Evolutionary conservation across 2,797 vertebrate genomes (phyloP), one percentile per base, ranked within the genome.

Genomic region (Sebastiscus albofasciatus): DNA sequence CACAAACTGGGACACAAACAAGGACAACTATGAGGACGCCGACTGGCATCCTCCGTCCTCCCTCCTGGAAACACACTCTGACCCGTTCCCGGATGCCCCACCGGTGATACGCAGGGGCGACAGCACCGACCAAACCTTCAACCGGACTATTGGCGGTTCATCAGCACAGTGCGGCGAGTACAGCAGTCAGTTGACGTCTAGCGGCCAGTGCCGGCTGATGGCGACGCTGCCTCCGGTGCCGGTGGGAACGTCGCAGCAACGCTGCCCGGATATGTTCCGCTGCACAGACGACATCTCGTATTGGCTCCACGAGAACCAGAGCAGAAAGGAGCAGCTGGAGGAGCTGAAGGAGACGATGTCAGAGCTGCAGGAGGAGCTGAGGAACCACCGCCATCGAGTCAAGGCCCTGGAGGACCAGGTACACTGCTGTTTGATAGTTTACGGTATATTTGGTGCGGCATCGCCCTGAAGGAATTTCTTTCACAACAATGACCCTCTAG

Each of bases 181-280:
- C 80, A 90, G 87, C 81, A 80, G 90, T 83, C 85, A 85, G 24
- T 24, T 87, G 66, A 88, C 18, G 0, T 52, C 89, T 1, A 52
- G 58, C 0, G 90, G 90, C 1, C 84, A 58, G 13, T 93, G 92
- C 34, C 77, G 77, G 11, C 42, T 93, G 52, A 81, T 0, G 6
- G 90, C 87, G 0, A 89, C 54, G 2, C 52, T 97, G 58, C 96
- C 95, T 0, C 93, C 94, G 0, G 89, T 95, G 7, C 90, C 91
- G 0, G 87, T 94, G 9, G 95, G 84, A 22, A 18, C 42, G 0
- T 27, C 94, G 0, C 93, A 94, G 60, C 95, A 90, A 55, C 84
- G 89, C 3, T 97, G 97, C 86, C 96, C 97, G 0, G 96, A 97
- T 11, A 92, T 97, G 90, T 97, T 97, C 59, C 95, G 96, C 26